A percentile compares a stretch with the other conserved stretches of the same genome.
These are phyloP conservation scores for Botia almorhae DNA, from an alignment of 2,797 vertebrate genomes.

Conservation along the genomic window DNA sequence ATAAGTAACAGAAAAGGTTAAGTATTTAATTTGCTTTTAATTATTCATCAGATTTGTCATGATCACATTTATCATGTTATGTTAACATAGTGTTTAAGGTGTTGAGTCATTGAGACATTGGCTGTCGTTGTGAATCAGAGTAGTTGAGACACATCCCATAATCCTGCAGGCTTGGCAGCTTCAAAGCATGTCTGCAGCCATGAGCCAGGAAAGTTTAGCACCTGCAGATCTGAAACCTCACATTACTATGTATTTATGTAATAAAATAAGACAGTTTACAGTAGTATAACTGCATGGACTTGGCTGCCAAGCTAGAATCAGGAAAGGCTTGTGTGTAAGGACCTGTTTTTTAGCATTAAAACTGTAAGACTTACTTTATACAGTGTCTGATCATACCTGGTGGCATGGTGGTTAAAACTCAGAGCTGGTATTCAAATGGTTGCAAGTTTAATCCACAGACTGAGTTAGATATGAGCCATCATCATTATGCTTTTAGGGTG, in stretches of 20 bases:
- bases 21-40: conserved; percentile 25
- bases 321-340: not conserved
- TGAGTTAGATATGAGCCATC: not conserved
- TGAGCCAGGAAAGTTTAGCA: conserved; percentile 39
- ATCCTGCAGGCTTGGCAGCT: conserved; percentile 37
- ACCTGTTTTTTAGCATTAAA: not conserved
- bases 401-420: not conserved
- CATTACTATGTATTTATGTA: conserved; percentile 36
- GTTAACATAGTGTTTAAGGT: conserved; percentile 4
- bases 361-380: no score
- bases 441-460: not conserved
- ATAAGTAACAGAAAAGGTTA: not conserved
- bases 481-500: not conserved
- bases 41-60: conserved; percentile 37
- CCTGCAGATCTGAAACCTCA: conserved; percentile 40
- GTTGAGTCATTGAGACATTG: conserved; percentile 15
- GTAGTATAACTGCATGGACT: not conserved
- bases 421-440: not conserved
- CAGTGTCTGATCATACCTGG: not conserved
- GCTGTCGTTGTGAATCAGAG: not conserved
- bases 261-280: not conserved
- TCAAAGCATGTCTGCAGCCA: conserved; percentile 3
- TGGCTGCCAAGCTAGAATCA: not conserved
- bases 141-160: not conserved
- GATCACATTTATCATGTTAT: conserved; percentile 31